These are phyloP conservation scores for Ceyx cyanopectus DNA, from an alignment of 2,113 vertebrate species.

Conservation along the genomic window DNA sequence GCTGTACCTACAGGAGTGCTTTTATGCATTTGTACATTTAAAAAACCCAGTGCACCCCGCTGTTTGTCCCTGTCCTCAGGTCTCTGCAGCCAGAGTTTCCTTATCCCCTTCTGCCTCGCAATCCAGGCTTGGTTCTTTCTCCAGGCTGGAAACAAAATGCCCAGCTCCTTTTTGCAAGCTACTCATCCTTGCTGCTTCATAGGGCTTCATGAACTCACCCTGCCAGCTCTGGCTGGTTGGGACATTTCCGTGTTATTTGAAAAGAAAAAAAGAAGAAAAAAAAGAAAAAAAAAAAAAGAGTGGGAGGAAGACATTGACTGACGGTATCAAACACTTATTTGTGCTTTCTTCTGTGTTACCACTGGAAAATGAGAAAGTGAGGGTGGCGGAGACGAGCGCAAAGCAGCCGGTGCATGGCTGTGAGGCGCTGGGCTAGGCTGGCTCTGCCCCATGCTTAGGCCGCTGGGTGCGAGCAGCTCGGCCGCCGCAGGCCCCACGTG, in stretches of 20 bases:
- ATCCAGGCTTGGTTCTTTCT: background rate
- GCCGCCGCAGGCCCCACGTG: background rate
- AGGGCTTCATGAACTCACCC: background rate
- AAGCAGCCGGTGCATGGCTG: background rate
- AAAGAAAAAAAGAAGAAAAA: background rate
- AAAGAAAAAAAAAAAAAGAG: background rate
- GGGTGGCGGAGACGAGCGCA: background rate
- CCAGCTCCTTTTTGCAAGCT: background rate
- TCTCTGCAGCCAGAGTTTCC: background rate
- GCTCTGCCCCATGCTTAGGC: background rate
- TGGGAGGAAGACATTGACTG: constrained; percentile 8
- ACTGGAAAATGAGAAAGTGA: constrained; percentile 1
- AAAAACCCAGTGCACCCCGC: fast-evolving
- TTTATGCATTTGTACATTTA: background rate
- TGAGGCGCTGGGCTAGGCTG: fast-evolving
- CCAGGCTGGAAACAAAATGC: background rate
- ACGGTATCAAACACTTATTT: background rate
- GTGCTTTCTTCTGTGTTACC: background rate
- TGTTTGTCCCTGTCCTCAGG: background rate
- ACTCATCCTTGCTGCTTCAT: background rate
- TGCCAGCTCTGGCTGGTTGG: background rate
- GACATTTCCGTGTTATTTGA: background rate
- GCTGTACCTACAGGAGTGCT: constrained; percentile 24
- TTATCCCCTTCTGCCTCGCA: background rate
- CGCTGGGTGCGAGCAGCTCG: background rate